Evolutionary conservation across 2,888 invertebrate species (phyloP).

Genomic region (Heliconius cydno): DNA sequence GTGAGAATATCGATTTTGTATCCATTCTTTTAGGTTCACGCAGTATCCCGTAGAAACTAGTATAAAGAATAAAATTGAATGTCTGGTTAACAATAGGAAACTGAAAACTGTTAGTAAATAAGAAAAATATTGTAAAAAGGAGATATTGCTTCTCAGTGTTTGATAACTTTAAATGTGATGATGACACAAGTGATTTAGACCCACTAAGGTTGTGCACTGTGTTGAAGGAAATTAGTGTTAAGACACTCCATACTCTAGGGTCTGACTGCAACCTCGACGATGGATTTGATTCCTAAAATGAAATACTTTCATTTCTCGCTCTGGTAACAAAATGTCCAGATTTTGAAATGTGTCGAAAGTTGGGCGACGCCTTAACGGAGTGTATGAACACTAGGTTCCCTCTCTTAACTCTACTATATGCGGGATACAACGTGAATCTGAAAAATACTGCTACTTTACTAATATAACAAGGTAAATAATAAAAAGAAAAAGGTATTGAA

Average conservation of each 20-base stretch:
- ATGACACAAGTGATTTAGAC: constrained; percentile 62
- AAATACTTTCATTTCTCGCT: no score
- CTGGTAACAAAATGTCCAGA: no score
- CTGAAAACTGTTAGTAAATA: constrained; percentile 22
- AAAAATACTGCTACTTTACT: not conserved
- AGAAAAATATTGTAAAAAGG: constrained; percentile 54
- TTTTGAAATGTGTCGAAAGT: no score
- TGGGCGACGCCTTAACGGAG: no score
- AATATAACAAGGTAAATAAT: not conserved
- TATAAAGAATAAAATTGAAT: not conserved
- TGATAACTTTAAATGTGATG: constrained; percentile 66
- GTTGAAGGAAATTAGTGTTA: no score
- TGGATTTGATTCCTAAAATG: no score
- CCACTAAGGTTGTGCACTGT: constrained; percentile 56
- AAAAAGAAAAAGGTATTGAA: not conserved
- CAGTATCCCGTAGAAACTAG: not conserved
- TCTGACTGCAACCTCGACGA: no score
- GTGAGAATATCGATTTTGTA: not conserved
- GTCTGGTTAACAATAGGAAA: not conserved
- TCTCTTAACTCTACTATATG: not conserved
- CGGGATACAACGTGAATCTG: not conserved
- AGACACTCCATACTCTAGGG: no score
- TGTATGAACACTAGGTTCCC: no score
- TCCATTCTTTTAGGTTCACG: not conserved
- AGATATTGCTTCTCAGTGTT: constrained; percentile 75